phyloP scores from a whole-genome alignment of 2,888 invertebrate species.

The Globia sparganii region DNA sequence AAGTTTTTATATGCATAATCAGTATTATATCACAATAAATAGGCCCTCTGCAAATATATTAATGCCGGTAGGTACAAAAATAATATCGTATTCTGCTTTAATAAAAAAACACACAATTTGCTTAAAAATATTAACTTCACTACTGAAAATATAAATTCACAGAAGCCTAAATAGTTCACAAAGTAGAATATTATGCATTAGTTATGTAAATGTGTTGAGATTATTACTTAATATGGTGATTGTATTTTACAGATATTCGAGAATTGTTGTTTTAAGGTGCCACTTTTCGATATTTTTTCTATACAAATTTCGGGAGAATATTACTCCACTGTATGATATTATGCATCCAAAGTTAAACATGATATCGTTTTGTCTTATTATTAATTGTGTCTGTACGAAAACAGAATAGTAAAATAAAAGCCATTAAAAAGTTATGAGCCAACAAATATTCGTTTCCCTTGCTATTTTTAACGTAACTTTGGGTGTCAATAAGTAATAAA shows the following conservation, averaged over 20 bases:
- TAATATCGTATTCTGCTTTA: constrained; percentile 10
- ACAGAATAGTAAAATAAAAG: too few relatives aligned
- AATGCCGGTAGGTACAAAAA: constrained; percentile 6
- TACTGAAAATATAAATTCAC: constrained; percentile 3
- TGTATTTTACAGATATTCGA: constrained; percentile 20
- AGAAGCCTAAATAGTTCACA: neutral
- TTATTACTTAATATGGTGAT: constrained; percentile 8
- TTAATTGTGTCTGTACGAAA: too few relatives aligned
- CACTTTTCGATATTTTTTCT: too few relatives aligned
- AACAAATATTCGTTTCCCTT: too few relatives aligned
- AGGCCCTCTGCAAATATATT: constrained; percentile 29
- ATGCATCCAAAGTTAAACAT: too few relatives aligned
- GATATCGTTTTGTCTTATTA: too few relatives aligned
- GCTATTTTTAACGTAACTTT: too few relatives aligned
- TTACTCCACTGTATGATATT: too few relatives aligned
- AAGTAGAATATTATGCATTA: constrained; percentile 34
- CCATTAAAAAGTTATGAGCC: too few relatives aligned
- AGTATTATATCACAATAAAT: constrained; percentile 47
- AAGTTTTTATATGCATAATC: neutral
- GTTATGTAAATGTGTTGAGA: constrained; percentile 2
- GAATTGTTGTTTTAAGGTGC: constrained; percentile 10
- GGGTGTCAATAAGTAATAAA: too few relatives aligned
- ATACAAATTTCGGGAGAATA: too few relatives aligned
- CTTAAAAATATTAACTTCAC: constrained; percentile 18
- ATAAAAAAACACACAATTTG: constrained; percentile 2